Base-by-base conservation (phyloP, 2,888 invertebrate genomes). In the Parnassius orleans region DNA sequence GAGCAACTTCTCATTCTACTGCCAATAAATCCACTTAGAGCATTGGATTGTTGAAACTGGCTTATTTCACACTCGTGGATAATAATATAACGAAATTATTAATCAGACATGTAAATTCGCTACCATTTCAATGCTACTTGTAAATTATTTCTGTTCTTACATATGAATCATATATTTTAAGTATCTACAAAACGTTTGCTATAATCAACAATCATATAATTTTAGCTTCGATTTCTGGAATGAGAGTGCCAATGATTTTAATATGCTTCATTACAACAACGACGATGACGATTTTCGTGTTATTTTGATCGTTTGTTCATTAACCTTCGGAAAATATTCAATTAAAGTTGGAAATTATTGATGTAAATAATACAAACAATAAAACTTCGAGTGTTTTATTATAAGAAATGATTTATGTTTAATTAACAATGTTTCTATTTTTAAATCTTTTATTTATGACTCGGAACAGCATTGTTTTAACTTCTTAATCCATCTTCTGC, bases 31-130 rank as follows among this genome's bases (percentile, higher is more conserved):
- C 76, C 72, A 81, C 74, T 82, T 80, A 59, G 57, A 79, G 72
- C 76, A 74, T 70, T 72, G 68, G 70, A 72, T 68, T 72, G 79
- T 72, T 73, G 72, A 69, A 71, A 71, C 62, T 53, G 58, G 67
- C 64, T 67, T 75, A 71, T 78, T 77, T 76, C 71, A 51, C 54
- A 53, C 62, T 69, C 70, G 65, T 67, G 68, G 54, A 62, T 72
- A 77, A 81, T 80, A 72, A 75, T 75, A 77, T 77, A 70, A 74
- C 72, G 72, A 75, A 81, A 81, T 72, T 77, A 79, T 85, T 33
- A 83, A 81, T 84, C 80, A 80, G 77, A 76, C 81, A 86, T 85
- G 84, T 79, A 83, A 84, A 83, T 83, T 75, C 68, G 69, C 63
- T 57, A 73, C 79, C 78, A 83, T 80, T 80, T 79, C 12, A 55